These are phyloP conservation scores for Acanthosoma haemorrhoidale DNA, from an alignment of 2,888 invertebrate species.

Conservation along the genomic window DNA sequence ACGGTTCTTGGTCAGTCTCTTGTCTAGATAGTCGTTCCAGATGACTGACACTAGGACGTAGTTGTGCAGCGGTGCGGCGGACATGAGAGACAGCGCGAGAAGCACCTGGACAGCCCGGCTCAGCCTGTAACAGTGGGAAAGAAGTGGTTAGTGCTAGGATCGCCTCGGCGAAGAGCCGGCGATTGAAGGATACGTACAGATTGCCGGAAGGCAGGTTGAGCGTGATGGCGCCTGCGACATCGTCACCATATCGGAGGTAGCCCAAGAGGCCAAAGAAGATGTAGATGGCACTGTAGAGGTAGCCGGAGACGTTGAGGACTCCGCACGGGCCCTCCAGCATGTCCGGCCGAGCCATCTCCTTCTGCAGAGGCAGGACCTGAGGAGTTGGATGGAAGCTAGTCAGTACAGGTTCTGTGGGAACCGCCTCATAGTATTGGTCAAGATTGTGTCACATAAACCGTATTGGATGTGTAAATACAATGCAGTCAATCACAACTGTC, in stretches of 20 bases:
- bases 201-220: slow-evolving; percentile 67
- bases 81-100: slow-evolving; percentile 6
- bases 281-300: slow-evolving; percentile 69
- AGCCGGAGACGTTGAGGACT: slow-evolving; percentile 84
- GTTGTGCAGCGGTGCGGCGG: not conserved
- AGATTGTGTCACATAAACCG: too few species aligned
- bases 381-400: too few species aligned
- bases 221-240: slow-evolving; percentile 77
- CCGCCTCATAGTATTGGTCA: too few species aligned
- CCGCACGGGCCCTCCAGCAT: slow-evolving; percentile 74
- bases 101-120: not conserved
- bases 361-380: slow-evolving; percentile 89
- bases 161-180: too few species aligned
- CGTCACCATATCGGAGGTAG: slow-evolving; percentile 80
- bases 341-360: slow-evolving; percentile 78
- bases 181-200: slow-evolving; percentile 57
- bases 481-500: too few species aligned
- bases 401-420: too few species aligned
- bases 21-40: slow-evolving; percentile 21
- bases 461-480: too few species aligned
- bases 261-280: slow-evolving; percentile 78
- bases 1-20: not conserved
- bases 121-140: too few species aligned
- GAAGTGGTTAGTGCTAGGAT: too few species aligned
- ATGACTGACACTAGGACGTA: slow-evolving; percentile 16